A percentile compares a stretch with the other conserved stretches of the same genome.
Evolutionary conservation across 2,797 vertebrate genomes (phyloP).

Genomic region (Squalus acanthias): DNA sequence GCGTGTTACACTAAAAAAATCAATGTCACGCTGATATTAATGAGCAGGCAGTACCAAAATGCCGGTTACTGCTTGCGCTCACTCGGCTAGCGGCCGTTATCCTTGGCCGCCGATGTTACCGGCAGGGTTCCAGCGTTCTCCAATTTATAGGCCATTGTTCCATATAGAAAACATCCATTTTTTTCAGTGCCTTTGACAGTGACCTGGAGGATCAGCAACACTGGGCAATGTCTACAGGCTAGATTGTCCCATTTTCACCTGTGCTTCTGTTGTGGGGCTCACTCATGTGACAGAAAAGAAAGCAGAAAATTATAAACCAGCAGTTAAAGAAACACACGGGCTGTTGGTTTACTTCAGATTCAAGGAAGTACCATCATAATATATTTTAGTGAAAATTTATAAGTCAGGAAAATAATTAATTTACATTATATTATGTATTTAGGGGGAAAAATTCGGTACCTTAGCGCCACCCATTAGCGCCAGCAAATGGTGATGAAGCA

Average conservation of each 20-base stretch:
- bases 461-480: too few species aligned
- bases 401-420: not conserved
- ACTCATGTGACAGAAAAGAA: not conserved
- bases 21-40: too few species aligned
- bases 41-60: too few species aligned
- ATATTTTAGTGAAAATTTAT: not conserved
- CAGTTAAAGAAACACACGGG: not conserved
- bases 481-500: too few species aligned
- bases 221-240: not conserved
- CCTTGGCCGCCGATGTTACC: too few species aligned
- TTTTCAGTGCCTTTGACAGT: not conserved
- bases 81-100: too few species aligned
- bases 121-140: too few species aligned
- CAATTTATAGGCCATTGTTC: not conserved
- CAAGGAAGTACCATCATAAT: not conserved
- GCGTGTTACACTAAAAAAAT: too few species aligned
- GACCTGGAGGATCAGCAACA: not conserved
- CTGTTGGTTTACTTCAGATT: not conserved
- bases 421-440: not conserved
- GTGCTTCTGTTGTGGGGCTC: not conserved
- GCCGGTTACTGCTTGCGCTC: too few species aligned
- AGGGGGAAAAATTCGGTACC: too few species aligned
- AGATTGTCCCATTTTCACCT: not conserved
- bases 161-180: not conserved
- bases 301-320: not conserved